These are phyloP conservation scores for Corydoras maculifer DNA, from an alignment of 2,113 vertebrate genomes.

Conservation along the genomic window DNA sequence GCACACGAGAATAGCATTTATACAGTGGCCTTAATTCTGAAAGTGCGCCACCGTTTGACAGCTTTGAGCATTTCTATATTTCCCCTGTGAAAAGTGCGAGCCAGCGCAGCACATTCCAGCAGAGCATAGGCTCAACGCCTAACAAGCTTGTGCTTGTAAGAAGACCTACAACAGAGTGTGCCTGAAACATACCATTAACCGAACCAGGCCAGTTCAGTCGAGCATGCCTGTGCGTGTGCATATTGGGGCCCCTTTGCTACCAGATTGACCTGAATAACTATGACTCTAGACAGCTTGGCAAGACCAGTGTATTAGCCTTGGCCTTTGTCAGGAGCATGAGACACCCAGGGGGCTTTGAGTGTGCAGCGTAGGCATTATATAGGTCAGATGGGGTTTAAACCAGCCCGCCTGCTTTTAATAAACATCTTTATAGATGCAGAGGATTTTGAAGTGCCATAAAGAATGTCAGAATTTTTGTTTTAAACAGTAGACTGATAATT, in stretches of 20 bases:
- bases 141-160: slow-evolving; percentile 41
- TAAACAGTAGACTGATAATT: too few relatives aligned
- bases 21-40: background rate
- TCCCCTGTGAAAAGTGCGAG: background rate
- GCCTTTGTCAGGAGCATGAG: background rate
- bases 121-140: slow-evolving; percentile 15
- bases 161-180: slow-evolving; percentile 4
- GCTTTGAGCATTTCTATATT: background rate
- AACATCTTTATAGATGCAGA: background rate
- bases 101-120: slow-evolving; percentile 37
- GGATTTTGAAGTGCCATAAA: too few relatives aligned
- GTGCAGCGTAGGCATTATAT: slow-evolving; percentile 52
- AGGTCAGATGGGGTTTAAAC: slow-evolving; percentile 62
- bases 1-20: background rate
- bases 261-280: slow-evolving; percentile 40
- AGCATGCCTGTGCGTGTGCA: background rate
- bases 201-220: background rate
- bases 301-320: slow-evolving; percentile 22
- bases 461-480: too few relatives aligned
- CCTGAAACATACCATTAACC: slow-evolving; percentile 12
- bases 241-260: slow-evolving; percentile 24
- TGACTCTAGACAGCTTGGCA: slow-evolving; percentile 39
- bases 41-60: background rate
- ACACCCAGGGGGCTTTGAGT: slow-evolving; percentile 38
- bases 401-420: background rate